Evolutionary conservation across 2,797 vertebrate species (phyloP).

Genomic region (Lepilemur septentrionalis): DNA sequence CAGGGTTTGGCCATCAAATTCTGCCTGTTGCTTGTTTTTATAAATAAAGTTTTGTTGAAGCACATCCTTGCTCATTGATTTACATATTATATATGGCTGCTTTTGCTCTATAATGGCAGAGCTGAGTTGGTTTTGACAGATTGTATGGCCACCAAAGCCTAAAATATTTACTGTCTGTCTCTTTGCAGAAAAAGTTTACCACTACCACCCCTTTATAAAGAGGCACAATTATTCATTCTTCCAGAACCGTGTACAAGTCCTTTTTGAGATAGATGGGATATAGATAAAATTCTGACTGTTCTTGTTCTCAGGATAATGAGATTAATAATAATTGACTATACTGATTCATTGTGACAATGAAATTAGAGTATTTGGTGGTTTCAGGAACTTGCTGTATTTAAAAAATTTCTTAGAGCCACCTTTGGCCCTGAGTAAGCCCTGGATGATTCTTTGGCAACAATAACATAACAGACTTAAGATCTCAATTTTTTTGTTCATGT

Average conservation of each 20-base stretch:
- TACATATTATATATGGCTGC: background rate
- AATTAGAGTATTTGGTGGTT: background rate
- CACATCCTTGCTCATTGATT: background rate
- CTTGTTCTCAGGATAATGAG: constrained; percentile 22
- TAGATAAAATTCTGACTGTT: constrained; percentile 26
- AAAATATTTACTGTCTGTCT: background rate
- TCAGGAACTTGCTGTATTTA: background rate
- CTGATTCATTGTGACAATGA: background rate
- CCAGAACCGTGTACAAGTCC: background rate
- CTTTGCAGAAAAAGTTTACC: background rate
- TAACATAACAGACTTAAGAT: background rate
- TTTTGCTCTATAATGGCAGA: background rate
- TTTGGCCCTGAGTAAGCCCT: background rate
- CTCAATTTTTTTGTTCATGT: background rate
- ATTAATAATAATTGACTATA: background rate
- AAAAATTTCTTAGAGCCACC: background rate
- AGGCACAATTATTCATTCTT: background rate
- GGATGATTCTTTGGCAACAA: background rate
- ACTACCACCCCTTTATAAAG: background rate
- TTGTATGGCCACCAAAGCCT: background rate
- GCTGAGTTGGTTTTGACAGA: background rate
- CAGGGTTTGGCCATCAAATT: background rate
- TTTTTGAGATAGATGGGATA: background rate
- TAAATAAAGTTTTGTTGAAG: constrained; percentile 25
- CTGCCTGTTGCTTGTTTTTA: background rate